phyloP scores from a whole-genome alignment of 2,797 vertebrate genomes.

The Enteromius paludinosus region DNA sequence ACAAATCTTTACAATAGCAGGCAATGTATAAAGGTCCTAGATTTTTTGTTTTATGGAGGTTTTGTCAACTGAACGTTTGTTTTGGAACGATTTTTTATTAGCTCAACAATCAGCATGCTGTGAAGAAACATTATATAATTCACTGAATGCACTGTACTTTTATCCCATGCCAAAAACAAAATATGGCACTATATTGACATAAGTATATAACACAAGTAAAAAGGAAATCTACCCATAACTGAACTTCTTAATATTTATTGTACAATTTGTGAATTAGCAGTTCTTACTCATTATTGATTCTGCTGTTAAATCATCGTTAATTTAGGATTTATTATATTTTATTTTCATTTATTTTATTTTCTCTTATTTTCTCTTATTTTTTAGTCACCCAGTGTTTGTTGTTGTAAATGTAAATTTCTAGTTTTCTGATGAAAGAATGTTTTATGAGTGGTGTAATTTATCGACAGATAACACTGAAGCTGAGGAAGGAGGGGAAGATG shows the following conservation, averaged over 20 bases:
- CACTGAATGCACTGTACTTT: not conserved
- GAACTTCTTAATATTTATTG: not conserved
- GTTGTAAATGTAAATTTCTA: not conserved
- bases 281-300: not conserved
- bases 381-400: not conserved
- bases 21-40: not conserved
- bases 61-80: not conserved
- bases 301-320: not conserved
- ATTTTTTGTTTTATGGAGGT: not conserved
- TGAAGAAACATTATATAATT: not conserved
- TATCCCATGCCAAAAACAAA: not conserved
- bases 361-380: not conserved
- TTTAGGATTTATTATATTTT: not conserved
- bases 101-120: not conserved
- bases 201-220: not conserved
- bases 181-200: not conserved
- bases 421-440: not conserved
- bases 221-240: not conserved
- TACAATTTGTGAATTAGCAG: not conserved
- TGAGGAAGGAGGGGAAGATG: slow-evolving; percentile 39
- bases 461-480: slow-evolving; percentile 42
- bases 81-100: not conserved
- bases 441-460: slow-evolving; percentile 16
- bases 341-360: not conserved
- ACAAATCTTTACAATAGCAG: not conserved